These are phyloP conservation scores for Epicampocera succincta DNA, from an alignment of 2,888 invertebrate genomes.

Conservation along the genomic window DNA sequence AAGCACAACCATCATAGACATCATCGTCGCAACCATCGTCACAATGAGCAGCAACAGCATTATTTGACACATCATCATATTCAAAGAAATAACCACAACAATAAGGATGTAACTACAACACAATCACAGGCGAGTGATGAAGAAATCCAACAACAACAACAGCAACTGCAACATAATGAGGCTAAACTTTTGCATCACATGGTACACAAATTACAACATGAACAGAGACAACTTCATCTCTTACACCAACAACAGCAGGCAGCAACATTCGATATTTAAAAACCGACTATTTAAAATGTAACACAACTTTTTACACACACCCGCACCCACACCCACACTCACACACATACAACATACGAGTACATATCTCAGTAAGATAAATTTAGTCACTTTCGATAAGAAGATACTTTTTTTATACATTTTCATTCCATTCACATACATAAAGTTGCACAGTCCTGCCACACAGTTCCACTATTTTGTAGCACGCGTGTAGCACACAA, in stretches of 20 bases:
- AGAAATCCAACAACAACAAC: conserved; percentile 40
- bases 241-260: conserved; percentile 59
- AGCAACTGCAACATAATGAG: conserved; percentile 52
- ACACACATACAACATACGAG: no score
- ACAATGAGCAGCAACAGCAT: conserved; percentile 25
- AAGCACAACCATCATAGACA: conserved; percentile 61
- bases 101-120: conserved; percentile 2
- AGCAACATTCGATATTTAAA: conserved; percentile 54
- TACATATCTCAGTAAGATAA: conserved; percentile 67
- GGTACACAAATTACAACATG: conserved; percentile 60
- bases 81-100: neutral
- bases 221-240: conserved; percentile 59
- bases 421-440: conserved; percentile 39
- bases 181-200: conserved; percentile 61
- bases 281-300: conserved; percentile 41
- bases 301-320: conserved; percentile 46
- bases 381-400: conserved; percentile 65
- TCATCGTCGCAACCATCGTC: conserved; percentile 49
- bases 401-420: conserved; percentile 36
- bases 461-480: no score
- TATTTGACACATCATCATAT: conserved; percentile 20
- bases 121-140: conserved; percentile 29
- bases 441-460: neutral
- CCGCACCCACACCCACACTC: conserved; percentile 15
- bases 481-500: no score